Percentiles rank a stretch among this genome's conserved stretches.
Evolutionary conservation across 1,140 invertebrate species (phyloP).

Genomic region (Conus betulinus): DNA sequence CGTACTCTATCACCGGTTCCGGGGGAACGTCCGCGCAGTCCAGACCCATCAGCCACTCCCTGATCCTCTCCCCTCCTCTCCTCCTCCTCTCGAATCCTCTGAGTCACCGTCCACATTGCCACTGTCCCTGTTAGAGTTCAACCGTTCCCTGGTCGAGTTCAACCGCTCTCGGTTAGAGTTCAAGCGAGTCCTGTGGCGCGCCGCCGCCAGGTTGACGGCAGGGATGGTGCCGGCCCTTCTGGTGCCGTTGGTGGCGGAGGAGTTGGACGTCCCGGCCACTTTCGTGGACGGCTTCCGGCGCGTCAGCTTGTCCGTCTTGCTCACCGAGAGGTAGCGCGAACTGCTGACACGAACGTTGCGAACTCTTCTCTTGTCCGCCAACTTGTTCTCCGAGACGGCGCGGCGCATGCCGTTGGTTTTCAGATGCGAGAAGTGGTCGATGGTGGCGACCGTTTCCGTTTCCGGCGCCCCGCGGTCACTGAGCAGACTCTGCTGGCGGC

Average conservation of each 20-base stretch:
- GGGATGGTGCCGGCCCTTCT: conserved; percentile 30
- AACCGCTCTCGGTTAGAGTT: not conserved
- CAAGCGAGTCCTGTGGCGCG: not conserved
- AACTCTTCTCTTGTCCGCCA: conserved; percentile 11
- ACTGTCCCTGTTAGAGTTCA: not conserved
- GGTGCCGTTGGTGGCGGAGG: not conserved
- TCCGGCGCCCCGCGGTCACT: not conserved
- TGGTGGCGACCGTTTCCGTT: not conserved
- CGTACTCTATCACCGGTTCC: conserved; percentile 39
- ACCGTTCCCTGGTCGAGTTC: no score
- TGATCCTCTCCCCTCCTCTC: conserved; percentile 29
- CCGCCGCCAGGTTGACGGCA: conserved; percentile 12
- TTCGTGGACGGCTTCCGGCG: not conserved
- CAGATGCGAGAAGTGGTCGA: not conserved
- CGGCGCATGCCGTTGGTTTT: conserved; percentile 11
- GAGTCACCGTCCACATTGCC: not conserved
- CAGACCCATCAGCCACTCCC: conserved; percentile 40
- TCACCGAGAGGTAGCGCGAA: conserved; percentile 17
- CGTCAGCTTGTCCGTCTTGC: conserved; percentile 11
- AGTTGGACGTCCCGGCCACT: not conserved
- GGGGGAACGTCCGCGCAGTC: conserved; percentile 40
- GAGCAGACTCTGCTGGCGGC: not conserved
- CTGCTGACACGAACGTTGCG: conserved; percentile 7
- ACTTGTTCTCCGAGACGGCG: conserved; percentile 40
- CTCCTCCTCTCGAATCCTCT: conserved; percentile 13